Evolutionary conservation across 2,888 invertebrate genomes (phyloP).

Genomic region (Chrysopilus asiliformis): DNA sequence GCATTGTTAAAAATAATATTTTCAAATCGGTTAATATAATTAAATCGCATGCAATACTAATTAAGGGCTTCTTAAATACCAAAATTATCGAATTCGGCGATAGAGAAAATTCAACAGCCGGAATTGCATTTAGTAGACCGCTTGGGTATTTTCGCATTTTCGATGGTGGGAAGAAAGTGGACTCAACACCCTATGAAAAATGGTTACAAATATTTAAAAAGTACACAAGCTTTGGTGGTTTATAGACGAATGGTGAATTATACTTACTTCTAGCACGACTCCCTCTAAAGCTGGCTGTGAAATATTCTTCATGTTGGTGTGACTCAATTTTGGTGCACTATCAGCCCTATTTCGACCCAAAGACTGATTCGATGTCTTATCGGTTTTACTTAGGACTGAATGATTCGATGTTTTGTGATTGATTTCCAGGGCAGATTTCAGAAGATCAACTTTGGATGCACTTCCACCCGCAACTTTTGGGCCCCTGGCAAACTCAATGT

Average conservation of each 20-base stretch:
- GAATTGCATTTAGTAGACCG: conserved; percentile 34
- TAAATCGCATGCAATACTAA: too few species aligned
- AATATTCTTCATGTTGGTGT: conserved; percentile 42
- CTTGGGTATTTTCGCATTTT: conserved; percentile 37
- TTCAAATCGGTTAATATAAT: too few species aligned
- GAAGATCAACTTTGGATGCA: conserved; percentile 45
- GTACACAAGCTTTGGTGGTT: not conserved
- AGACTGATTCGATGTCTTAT: conserved; percentile 46
- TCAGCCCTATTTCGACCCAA: conserved; percentile 42
- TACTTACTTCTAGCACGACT: conserved; percentile 43
- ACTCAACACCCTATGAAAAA: conserved; percentile 32
- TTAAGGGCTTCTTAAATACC: conserved; percentile 28
- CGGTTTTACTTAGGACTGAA: conserved; percentile 36
- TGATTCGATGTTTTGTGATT: conserved; percentile 42
- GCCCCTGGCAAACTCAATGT: conserved; percentile 32
- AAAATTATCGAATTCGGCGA: conserved; percentile 34
- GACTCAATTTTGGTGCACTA: conserved; percentile 48
- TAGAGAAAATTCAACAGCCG: conserved; percentile 34
- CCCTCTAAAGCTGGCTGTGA: conserved; percentile 43
- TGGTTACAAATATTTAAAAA: not conserved
- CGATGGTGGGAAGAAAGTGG: conserved; percentile 31
- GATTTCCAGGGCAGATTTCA: conserved; percentile 57
- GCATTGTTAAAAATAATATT: too few species aligned
- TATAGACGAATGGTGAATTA: not conserved
- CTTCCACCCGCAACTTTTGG: conserved; percentile 32